Evolutionary conservation across 2,888 invertebrate species (phyloP).

Genomic region (Erebia palarica): DNA sequence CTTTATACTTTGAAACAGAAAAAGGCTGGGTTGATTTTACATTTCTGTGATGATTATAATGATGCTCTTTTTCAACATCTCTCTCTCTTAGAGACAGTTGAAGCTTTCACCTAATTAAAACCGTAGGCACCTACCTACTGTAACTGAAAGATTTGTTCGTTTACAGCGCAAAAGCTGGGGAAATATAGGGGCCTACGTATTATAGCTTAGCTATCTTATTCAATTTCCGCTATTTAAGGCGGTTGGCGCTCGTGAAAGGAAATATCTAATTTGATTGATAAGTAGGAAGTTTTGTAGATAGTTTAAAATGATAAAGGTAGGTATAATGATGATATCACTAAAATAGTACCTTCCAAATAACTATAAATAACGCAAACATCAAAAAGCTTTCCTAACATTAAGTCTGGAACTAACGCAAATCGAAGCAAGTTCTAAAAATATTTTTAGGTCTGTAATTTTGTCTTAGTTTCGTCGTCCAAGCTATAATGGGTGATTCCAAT

Average conservation of each 20-base stretch:
- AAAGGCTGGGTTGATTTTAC: neutral
- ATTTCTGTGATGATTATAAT: neutral
- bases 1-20: neutral
- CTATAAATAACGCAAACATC: too few relatives aligned
- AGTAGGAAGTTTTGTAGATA: neutral
- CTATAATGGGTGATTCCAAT: too few relatives aligned
- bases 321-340: too few relatives aligned
- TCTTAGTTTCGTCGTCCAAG: too few relatives aligned
- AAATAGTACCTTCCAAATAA: too few relatives aligned
- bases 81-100: neutral
- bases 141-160: neutral
- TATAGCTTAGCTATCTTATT: constrained; percentile 9
- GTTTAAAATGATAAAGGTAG: too few relatives aligned
- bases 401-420: too few relatives aligned
- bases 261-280: neutral
- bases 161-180: neutral
- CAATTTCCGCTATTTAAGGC: constrained; percentile 1
- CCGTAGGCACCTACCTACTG: neutral
- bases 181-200: neutral
- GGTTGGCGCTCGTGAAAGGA: neutral
- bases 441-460: too few relatives aligned
- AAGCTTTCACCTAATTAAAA: constrained; percentile 15
- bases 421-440: too few relatives aligned
- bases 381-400: too few relatives aligned
- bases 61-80: neutral